Conservation (phyloP, 2,113 vertebrate species). For the Lanius collurio region DNA sequence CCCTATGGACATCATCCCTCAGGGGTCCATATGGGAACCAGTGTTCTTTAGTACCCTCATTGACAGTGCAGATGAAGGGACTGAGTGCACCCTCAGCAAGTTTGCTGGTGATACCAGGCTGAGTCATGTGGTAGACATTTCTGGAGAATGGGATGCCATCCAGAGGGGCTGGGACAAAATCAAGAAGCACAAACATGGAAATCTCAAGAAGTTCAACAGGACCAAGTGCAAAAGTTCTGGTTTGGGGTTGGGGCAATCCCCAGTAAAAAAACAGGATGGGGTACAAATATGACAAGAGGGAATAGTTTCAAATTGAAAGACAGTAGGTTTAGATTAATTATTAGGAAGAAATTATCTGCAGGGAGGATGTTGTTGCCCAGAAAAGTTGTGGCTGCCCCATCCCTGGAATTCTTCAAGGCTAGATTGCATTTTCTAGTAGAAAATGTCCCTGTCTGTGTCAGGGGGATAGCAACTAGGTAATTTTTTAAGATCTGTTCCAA, state of each 20-base stretch:
- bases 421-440: no score
- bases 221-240: background rate
- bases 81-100: background rate
- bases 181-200: background rate
- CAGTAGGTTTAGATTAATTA: background rate
- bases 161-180: background rate
- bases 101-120: no score
- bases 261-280: background rate
- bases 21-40: accelerated
- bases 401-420: background rate
- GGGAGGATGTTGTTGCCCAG: no score
- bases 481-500: background rate
- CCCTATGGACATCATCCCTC: no score
- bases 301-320: background rate
- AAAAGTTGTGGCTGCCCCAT: background rate
- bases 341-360: background rate
- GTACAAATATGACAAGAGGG: accelerated
- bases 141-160: background rate
- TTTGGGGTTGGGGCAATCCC: background rate
- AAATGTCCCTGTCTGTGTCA: background rate
- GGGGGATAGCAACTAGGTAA: background rate
- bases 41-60: no score
- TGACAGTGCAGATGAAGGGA: accelerated
- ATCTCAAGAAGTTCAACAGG: background rate
- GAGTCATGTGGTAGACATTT: background rate